These are phyloP conservation scores for Loris lydekkerianus DNA, from an alignment of 2,797 vertebrate genomes.

Conservation along the genomic window DNA sequence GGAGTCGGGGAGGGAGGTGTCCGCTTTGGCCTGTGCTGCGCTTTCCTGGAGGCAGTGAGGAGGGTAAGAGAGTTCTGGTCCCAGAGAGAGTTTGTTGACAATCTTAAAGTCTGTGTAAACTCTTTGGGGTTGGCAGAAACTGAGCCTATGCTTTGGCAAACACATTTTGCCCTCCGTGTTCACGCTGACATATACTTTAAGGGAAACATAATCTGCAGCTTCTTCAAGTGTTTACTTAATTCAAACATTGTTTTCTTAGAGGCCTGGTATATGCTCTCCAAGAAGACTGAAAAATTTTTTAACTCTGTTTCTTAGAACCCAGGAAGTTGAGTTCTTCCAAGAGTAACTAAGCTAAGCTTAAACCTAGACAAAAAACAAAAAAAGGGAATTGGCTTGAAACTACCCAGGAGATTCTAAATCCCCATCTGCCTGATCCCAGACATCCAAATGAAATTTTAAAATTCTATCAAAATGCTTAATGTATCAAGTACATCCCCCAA, in stretches of 20 bases:
- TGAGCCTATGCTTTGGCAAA: conserved; percentile 56
- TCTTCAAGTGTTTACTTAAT: conserved; percentile 67
- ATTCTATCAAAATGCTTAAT: background rate
- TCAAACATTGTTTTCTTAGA: conserved; percentile 40
- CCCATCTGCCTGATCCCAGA: background rate
- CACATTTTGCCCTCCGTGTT: conserved; percentile 53
- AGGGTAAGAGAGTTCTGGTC: background rate
- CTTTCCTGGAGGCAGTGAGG: too few relatives aligned
- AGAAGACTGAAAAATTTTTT: conserved; percentile 38
- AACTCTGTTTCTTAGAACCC: conserved; percentile 68
- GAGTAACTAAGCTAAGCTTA: conserved; percentile 51
- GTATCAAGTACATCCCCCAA: rapidly evolving
- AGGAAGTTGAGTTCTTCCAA: conserved; percentile 59
- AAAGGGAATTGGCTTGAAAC: background rate
- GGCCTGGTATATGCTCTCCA: conserved; percentile 50
- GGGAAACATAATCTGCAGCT: conserved; percentile 41
- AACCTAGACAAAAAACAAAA: background rate
- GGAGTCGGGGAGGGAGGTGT: background rate
- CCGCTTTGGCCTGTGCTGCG: background rate
- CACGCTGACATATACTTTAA: background rate
- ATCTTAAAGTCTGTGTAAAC: conserved; percentile 51
- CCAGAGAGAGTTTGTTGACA: conserved; percentile 47
- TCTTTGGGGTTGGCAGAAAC: background rate
- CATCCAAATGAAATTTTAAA: background rate
- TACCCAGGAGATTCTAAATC: background rate